Percentiles rank a stretch among this genome's conserved stretches.
These are phyloP conservation scores for Adineta ricciae DNA, from an alignment of 2,888 invertebrate species.

Conservation along the genomic window DNA sequence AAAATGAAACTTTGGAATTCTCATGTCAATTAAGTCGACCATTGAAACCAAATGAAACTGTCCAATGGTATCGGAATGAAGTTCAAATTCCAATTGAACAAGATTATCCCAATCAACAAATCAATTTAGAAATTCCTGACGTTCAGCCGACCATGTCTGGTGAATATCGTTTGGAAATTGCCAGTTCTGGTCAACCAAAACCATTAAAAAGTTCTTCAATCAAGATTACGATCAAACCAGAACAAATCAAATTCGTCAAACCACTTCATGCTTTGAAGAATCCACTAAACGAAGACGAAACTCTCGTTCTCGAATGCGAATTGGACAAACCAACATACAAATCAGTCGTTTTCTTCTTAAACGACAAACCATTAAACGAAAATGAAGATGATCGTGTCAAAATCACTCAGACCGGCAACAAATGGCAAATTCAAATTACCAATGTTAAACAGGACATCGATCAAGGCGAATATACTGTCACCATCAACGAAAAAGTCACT, in stretches of 20 bases:
- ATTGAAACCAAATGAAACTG: neutral
- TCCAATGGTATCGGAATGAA: neutral
- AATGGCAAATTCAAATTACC: neutral
- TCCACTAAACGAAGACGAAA: slow-evolving; percentile 26
- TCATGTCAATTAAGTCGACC: neutral
- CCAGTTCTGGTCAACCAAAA: neutral
- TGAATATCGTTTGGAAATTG: neutral
- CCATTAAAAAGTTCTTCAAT: neutral
- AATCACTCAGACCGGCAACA: neutral
- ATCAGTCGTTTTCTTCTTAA: neutral
- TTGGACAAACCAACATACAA: slow-evolving; percentile 24
- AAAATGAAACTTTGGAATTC: neutral
- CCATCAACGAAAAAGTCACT: neutral
- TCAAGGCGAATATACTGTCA: neutral
- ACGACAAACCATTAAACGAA: neutral
- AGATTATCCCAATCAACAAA: neutral
- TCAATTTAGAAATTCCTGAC: neutral
- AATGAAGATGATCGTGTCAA: neutral
- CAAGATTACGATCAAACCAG: neutral
- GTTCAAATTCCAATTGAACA: neutral
- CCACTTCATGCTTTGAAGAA: neutral
- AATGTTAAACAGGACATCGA: neutral
- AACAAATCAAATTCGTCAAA: neutral
- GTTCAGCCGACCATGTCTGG: neutral
- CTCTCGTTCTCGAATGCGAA: slow-evolving; percentile 25